Conservation (phyloP, 2,797 vertebrate species). For the Gymnodraco acuticeps region DNA sequence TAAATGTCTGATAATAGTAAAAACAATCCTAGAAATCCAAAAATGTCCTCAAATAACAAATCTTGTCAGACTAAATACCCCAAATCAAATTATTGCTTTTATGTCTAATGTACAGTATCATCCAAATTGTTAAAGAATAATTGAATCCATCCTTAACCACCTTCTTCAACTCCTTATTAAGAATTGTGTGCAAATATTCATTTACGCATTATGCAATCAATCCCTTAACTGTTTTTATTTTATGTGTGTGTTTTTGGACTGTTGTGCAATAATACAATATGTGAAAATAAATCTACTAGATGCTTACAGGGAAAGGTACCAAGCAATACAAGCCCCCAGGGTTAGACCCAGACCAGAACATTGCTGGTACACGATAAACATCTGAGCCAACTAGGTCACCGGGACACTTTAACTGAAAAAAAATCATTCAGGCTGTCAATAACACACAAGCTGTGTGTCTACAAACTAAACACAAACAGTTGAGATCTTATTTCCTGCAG, state of each 20-base stretch:
- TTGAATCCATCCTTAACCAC: not conserved
- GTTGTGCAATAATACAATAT: not conserved
- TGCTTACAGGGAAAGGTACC: constrained; percentile 65
- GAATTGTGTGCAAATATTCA: not conserved
- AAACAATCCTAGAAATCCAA: not conserved
- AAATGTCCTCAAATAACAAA: not conserved
- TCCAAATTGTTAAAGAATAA: not conserved
- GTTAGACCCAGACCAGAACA: constrained; percentile 59
- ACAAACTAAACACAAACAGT: constrained; percentile 1
- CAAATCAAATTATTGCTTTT: too few relatives aligned
- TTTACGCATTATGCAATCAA: not conserved
- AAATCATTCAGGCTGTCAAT: constrained; percentile 62
- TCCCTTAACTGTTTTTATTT: not conserved
- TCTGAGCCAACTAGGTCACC: constrained; percentile 74
- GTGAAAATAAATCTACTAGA: constrained; percentile 29
- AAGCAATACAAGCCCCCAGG: constrained; percentile 50
- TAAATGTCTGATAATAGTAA: not conserved
- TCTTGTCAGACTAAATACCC: not conserved
- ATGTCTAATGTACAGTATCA: not conserved
- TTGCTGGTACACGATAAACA: constrained; percentile 67
- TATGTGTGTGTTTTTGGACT: not conserved
- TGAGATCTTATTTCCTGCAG: constrained; percentile 6
- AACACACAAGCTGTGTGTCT: constrained; percentile 14
- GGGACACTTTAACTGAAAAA: constrained; percentile 54
- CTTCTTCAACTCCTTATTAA: not conserved